A percentile compares a stretch with the other conserved stretches of the same genome.
Conservation (phyloP, 2,113 vertebrate species). For the Rhinolophus ferrumequinum region DNA sequence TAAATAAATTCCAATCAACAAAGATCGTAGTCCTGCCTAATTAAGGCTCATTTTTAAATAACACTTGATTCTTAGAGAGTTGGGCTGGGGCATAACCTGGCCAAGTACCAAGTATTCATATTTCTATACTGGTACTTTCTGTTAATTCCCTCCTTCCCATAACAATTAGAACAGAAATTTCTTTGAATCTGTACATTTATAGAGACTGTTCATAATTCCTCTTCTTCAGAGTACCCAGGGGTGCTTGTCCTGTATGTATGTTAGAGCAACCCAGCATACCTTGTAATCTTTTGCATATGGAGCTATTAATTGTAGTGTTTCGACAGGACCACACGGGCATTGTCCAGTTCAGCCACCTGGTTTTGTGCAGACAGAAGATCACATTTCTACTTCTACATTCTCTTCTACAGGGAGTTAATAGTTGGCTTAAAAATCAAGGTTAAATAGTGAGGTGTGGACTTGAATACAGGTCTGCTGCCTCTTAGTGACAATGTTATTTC, state of each 20-base stretch:
- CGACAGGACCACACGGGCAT: neutral
- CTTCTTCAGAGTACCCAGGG: neutral
- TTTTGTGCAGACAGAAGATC: neutral
- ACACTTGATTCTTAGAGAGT: slow-evolving; percentile 1
- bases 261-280: neutral
- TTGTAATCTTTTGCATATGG: neutral
- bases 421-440: neutral
- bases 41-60: slow-evolving; percentile 22
- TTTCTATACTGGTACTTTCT: neutral
- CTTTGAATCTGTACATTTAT: slow-evolving; percentile 10
- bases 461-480: neutral
- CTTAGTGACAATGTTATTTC: neutral
- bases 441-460: neutral
- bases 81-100: neutral
- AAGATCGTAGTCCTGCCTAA: slow-evolving; percentile 14
- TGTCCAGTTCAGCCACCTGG: neutral
- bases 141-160: slow-evolving; percentile 42
- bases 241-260: neutral
- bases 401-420: neutral
- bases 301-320: neutral
- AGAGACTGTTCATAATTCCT: slow-evolving; percentile 6
- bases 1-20: slow-evolving; percentile 18
- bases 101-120: neutral
- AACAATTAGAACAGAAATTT: neutral
- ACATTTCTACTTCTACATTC: neutral